These are phyloP conservation scores for Colinus virginianus DNA, from an alignment of 2,113 vertebrate species.

Conservation along the genomic window DNA sequence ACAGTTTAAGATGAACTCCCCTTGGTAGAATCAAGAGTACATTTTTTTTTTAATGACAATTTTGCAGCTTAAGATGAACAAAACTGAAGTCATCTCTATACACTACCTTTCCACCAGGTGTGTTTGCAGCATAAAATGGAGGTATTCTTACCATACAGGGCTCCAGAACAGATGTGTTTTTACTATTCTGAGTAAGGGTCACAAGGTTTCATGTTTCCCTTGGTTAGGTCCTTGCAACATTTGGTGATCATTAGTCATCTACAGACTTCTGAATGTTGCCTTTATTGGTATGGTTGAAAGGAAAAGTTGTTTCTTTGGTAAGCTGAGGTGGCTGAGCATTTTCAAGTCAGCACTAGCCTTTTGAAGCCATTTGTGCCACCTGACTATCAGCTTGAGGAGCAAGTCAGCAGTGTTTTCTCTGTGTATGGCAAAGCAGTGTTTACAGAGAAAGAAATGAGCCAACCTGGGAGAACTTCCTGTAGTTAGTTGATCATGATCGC, in stretches of 20 bases:
- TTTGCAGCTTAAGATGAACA: background rate
- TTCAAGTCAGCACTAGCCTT: background rate
- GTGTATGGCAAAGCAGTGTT: background rate
- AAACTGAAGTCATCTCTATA: background rate
- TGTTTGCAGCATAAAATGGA: background rate
- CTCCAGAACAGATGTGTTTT: conserved; percentile 27
- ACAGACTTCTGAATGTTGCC: background rate
- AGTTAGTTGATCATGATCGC: background rate
- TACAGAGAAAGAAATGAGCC: conserved; percentile 11
- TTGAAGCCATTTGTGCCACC: background rate
- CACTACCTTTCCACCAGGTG: background rate
- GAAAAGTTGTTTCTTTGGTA: conserved; percentile 36
- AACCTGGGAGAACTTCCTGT: background rate
- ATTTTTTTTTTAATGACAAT: background rate
- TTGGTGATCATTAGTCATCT: conserved; percentile 27
- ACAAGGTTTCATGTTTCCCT: conserved; percentile 65
- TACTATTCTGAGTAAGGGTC: conserved; percentile 52
- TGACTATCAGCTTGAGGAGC: conserved; percentile 8
- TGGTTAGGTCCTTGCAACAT: background rate
- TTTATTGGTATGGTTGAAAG: conserved; percentile 13
- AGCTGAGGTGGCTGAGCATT: background rate
- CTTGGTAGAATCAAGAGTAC: background rate
- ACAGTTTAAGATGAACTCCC: background rate
- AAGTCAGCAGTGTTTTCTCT: conserved; percentile 20
- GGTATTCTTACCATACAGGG: background rate